phyloP scores from a whole-genome alignment of 2,888 invertebrate genomes.

The Alsophila aescularia region DNA sequence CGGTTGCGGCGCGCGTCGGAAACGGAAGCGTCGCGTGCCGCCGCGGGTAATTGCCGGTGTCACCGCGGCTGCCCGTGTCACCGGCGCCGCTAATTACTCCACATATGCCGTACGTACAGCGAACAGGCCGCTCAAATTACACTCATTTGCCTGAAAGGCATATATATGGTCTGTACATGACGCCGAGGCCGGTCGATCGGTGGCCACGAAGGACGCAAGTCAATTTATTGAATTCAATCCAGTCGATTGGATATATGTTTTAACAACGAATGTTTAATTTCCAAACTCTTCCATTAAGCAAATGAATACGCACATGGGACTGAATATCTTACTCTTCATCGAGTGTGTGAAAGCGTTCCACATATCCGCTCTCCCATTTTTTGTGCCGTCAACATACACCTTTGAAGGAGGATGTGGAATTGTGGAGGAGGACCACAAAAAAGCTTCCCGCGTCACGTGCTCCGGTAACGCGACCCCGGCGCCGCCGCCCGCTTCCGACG shows the following conservation, averaged over 20 bases:
- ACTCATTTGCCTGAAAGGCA: conserved; percentile 36
- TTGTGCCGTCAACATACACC: conserved; percentile 37
- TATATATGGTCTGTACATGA: no score
- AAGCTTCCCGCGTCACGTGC: conserved; percentile 68
- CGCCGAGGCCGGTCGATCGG: conserved; percentile 14
- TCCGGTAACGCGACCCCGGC: conserved; percentile 62
- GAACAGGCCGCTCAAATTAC: conserved; percentile 45
- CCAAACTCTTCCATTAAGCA: neutral
- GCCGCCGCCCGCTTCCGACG: conserved; percentile 67
- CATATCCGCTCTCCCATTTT: conserved; percentile 52
- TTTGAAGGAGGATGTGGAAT: conserved; percentile 56
- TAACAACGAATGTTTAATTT: conserved; percentile 7
- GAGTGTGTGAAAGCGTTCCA: conserved; percentile 38
- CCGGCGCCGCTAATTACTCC: conserved; percentile 52
- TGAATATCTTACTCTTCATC: conserved; percentile 17
- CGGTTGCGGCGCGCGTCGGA: conserved; percentile 66
- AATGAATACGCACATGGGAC: conserved; percentile 10
- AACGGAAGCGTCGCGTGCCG: conserved; percentile 77
- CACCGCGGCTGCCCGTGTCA: conserved; percentile 54
- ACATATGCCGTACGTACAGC: conserved; percentile 52
- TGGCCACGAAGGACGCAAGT: conserved; percentile 12
- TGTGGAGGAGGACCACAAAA: conserved; percentile 52
- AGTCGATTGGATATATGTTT: neutral
- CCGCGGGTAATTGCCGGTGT: conserved; percentile 68
- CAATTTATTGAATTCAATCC: conserved; percentile 8